Conservation (phyloP, 2,888 invertebrate genomes). For the Mayetiola destructor region DNA sequence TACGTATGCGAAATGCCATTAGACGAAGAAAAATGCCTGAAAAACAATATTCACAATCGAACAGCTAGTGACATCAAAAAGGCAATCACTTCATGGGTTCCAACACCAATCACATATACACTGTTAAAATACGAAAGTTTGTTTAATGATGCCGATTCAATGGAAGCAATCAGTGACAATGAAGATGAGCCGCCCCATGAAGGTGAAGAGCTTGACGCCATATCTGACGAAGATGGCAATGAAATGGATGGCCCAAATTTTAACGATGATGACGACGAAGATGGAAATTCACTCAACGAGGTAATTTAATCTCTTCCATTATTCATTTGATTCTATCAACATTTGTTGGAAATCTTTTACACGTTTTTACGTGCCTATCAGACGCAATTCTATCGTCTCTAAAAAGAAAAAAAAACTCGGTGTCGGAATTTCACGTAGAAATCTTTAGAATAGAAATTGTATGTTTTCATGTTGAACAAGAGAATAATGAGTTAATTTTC, state of each 20-base stretch:
- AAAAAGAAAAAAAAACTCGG: too few species aligned
- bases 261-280: neutral
- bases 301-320: too few species aligned
- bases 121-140: slow-evolving; percentile 46
- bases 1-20: slow-evolving; percentile 79
- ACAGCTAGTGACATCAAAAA: slow-evolving; percentile 61
- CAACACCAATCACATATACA: slow-evolving; percentile 67
- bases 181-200: slow-evolving; percentile 15
- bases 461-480: too few species aligned
- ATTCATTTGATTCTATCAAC: too few species aligned
- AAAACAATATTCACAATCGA: slow-evolving; percentile 74
- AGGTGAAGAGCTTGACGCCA: neutral
- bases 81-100: slow-evolving; percentile 55
- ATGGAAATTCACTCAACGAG: neutral
- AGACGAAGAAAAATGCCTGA: slow-evolving; percentile 61
- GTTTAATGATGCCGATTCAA: slow-evolving; percentile 11
- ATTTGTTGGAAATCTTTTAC: too few species aligned
- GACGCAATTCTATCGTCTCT: too few species aligned
- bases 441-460: too few species aligned
- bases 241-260: neutral
- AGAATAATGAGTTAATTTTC: too few species aligned
- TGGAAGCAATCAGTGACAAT: slow-evolving; percentile 9
- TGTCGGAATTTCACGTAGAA: too few species aligned
- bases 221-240: neutral
- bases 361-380: too few species aligned